Percentiles rank a stretch among this genome's conserved stretches.
phyloP scores from a whole-genome alignment of 2,797 vertebrate genomes.

The Poeciliopsis turneri region DNA sequence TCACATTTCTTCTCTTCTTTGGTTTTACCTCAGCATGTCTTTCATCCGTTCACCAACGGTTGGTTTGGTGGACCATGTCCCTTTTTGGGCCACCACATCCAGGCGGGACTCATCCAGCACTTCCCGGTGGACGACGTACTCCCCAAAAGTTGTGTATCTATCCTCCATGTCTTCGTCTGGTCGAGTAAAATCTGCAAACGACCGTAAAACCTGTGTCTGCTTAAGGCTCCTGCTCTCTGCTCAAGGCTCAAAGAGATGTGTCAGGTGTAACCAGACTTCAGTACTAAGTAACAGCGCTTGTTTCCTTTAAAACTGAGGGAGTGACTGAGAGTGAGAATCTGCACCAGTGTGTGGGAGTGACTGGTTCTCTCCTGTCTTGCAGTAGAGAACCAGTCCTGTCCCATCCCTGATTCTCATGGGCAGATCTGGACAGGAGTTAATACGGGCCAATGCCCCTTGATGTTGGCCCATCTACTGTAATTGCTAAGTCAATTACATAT shows the following conservation, averaged over 20 bases:
- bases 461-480: neutral
- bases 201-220: neutral
- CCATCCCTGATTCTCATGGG: conserved; percentile 5
- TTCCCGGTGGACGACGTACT: conserved; percentile 70
- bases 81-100: conserved; percentile 81
- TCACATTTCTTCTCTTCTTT: neutral
- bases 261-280: conserved; percentile 15
- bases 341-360: conserved; percentile 52
- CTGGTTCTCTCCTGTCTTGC: conserved; percentile 30
- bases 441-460: neutral
- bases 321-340: conserved; percentile 30
- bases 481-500: neutral
- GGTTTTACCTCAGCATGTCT: conserved; percentile 73
- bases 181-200: conserved; percentile 5
- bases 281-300: conserved; percentile 25
- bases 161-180: conserved; percentile 32
- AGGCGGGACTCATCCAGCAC: conserved; percentile 82
- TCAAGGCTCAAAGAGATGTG: neutral
- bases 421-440: neutral
- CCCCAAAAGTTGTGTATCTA: conserved; percentile 3
- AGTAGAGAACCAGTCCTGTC: too few species aligned
- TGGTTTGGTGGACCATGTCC: conserved; percentile 51
- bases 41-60: conserved; percentile 53
- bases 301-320: conserved; percentile 53
- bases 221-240: neutral